Evolutionary conservation across 2,888 invertebrate genomes (phyloP).

Genomic region (Tiliacea citrago): DNA sequence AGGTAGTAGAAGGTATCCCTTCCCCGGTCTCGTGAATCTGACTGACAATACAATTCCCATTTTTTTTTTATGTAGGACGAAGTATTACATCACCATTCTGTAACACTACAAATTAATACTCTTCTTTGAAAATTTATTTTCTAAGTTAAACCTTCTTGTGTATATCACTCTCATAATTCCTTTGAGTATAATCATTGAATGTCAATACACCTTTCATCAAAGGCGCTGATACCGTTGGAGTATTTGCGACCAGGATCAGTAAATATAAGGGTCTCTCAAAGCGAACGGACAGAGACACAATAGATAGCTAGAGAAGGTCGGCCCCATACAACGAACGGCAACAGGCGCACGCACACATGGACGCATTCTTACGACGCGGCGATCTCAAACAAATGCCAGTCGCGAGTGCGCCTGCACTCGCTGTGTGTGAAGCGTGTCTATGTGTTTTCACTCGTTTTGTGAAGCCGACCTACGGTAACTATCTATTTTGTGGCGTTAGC

Average conservation of each 20-base stretch:
- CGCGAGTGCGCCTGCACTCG: no score
- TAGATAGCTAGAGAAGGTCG: not conserved
- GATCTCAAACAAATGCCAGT: no score
- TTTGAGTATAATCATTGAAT: conserved; percentile 30
- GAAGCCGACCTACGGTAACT: not conserved
- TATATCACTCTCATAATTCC: not conserved
- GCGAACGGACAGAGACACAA: not conserved
- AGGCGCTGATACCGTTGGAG: conserved; percentile 22
- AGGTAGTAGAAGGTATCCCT: not conserved
- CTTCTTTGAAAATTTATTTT: no score
- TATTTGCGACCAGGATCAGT: conserved; percentile 47
- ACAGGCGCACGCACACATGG: not conserved
- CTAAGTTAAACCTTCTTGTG: conserved; percentile 23
- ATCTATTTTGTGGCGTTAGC: no score
- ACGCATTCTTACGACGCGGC: not conserved
- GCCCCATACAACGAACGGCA: not conserved
- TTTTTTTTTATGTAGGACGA: not conserved
- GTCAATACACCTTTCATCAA: conserved; percentile 40
- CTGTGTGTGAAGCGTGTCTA: not conserved
- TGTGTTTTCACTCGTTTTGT: no score
- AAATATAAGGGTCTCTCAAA: conserved; percentile 37
- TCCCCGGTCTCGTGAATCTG: not conserved
- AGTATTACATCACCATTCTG: not conserved
- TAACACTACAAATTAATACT: not conserved
- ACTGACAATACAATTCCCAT: not conserved